phyloP scores from a whole-genome alignment of 2,888 invertebrate species.

The Drosophila anceps region DNA sequence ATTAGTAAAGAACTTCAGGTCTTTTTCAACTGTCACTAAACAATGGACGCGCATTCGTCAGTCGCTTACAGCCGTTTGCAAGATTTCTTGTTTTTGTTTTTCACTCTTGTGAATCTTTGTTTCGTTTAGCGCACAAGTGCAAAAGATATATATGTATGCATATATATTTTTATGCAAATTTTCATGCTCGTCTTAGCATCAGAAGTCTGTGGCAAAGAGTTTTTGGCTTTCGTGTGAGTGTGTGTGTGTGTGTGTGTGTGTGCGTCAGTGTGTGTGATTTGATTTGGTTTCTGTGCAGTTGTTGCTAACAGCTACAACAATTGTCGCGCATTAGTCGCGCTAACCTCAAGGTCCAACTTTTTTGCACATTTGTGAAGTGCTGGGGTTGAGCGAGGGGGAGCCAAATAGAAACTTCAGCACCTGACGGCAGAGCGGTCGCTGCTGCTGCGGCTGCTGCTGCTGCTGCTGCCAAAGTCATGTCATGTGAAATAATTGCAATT shows the following conservation, averaged over 20 bases:
- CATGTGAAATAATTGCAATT: constrained; percentile 80
- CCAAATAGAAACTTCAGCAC: constrained; percentile 21
- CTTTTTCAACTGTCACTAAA: neutral
- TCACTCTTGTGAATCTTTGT: constrained; percentile 5
- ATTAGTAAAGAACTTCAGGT: neutral
- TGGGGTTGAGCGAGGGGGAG: neutral
- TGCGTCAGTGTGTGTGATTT: constrained; percentile 30
- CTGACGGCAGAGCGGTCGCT: constrained; percentile 22
- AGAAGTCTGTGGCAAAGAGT: constrained; percentile 54
- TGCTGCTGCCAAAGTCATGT: constrained; percentile 64
- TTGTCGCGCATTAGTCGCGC: constrained; percentile 66
- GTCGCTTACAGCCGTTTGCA: neutral
- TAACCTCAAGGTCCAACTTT: constrained; percentile 52
- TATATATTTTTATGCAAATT: constrained; percentile 74
- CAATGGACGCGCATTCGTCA: neutral
- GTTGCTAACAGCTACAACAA: constrained; percentile 41
- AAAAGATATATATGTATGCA: constrained; percentile 22
- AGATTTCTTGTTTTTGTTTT: neutral
- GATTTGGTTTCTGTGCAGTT: constrained; percentile 42
- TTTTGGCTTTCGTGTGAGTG: constrained; percentile 17
- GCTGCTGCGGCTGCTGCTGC: neutral
- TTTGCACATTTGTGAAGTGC: constrained; percentile 34
- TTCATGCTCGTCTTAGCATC: constrained; percentile 39
- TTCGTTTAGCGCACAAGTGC: constrained; percentile 50
- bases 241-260: constrained; percentile 38